Evolutionary conservation across 2,797 vertebrate genomes (phyloP), one percentile per base, ranked within the genome.

Genomic region (Liparis tanakae): DNA sequence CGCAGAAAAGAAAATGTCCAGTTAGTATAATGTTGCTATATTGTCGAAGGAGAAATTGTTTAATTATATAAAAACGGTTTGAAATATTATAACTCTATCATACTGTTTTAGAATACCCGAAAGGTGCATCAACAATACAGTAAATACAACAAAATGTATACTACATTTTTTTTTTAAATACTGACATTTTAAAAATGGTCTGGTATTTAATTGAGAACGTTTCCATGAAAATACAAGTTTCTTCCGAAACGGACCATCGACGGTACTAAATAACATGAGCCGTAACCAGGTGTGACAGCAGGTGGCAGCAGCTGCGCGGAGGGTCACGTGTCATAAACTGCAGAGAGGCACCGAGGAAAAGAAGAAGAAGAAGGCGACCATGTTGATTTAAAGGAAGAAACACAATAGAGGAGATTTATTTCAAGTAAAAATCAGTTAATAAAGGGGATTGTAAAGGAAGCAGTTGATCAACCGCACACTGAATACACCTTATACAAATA

Each of bases 301-400:
- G 92, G 73, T 4, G 92, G 91, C 87, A 50, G 82, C 6, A 76
- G 69, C 53, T 74, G 9, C 5, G 1, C 0, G 0, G 7, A 30
- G 8, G 5, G n/a, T 51, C 44, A 20, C 36, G 7, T 65, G 67
- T 70, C 44, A 87, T 85, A 86, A 90, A 86, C 79, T 67, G 64
- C 33, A 79, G 48, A 5, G 33, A 72, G 36, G 44, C 60, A 6
- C 22, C 80, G 83, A 84, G 75, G 85, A 90, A 88, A 85, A 90
- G 74, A 22, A 75, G 25, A 91, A 89, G 90, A 90, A 87, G 89
- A 90, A 85, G 91, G 91, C 91, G 92, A 92, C 93, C 94, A 94
- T 95, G 91, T 94, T 94, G 92, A 93, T 93, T 91, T 93, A 91
- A 92, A 89, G 90, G 86, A 88, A 92, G 87, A 92, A 92, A 91